phyloP scores from a whole-genome alignment of 2,797 vertebrate species.

The Oreonectes daqikongensis region DNA sequence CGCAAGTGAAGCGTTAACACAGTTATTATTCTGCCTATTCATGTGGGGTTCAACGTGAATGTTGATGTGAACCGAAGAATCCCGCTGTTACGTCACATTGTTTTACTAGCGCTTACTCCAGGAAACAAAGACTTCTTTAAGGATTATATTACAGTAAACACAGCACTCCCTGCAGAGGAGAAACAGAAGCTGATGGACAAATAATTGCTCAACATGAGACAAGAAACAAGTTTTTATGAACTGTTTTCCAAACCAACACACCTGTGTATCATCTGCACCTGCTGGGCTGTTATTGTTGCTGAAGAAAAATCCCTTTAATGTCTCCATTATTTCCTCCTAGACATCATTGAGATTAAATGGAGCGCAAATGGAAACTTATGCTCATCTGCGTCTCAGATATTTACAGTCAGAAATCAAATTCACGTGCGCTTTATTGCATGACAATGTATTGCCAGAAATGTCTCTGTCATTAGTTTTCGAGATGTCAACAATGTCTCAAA shows the following conservation, averaged over 20 bases:
- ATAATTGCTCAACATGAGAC: slow-evolving; percentile 14
- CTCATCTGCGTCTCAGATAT: too few species aligned
- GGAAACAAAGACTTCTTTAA: background rate
- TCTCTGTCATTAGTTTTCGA: too few species aligned
- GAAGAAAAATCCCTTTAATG: too few species aligned
- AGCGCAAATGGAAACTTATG: too few species aligned
- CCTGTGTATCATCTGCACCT: background rate
- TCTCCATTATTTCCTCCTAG: too few species aligned
- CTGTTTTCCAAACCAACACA: background rate
- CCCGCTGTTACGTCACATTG: background rate
- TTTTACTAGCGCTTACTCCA: background rate
- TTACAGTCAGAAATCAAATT: too few species aligned
- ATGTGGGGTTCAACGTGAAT: background rate
- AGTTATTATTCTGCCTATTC: background rate
- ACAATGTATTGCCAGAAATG: too few species aligned
- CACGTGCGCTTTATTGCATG: too few species aligned
- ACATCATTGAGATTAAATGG: too few species aligned
- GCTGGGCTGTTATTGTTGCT: background rate
- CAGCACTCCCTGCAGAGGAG: background rate
- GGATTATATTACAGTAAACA: slow-evolving; percentile 2
- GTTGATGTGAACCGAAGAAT: background rate
- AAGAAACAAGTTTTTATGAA: background rate
- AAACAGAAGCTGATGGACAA: background rate
- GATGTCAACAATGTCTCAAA: too few species aligned
- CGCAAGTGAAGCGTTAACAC: slow-evolving; percentile 15